Percentiles rank a stretch among this genome's conserved stretches.
Evolutionary conservation across 2,113 vertebrate genomes (phyloP).

Genomic region (Synodontis membranacea): DNA sequence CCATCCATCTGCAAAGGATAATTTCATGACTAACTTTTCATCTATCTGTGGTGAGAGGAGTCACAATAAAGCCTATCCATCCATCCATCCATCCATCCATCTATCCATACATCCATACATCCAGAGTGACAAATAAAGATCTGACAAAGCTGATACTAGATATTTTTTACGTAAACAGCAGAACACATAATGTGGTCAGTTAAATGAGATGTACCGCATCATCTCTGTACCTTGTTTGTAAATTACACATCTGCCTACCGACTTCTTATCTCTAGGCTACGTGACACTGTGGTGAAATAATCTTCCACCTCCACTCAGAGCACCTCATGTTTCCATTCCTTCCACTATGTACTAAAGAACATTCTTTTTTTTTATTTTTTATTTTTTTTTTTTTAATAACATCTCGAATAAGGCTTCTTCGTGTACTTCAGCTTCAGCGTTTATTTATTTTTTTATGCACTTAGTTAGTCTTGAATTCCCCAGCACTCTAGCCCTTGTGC

Average conservation of each 20-base stretch:
- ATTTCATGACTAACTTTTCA: neutral
- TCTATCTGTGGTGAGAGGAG: neutral
- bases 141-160: neutral
- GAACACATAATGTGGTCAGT: neutral
- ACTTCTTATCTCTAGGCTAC: neutral
- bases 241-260: neutral
- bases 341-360: neutral
- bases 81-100: constrained; percentile 5
- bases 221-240: neutral
- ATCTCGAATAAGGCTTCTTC: neutral
- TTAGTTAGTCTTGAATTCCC: neutral
- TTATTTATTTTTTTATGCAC: neutral
- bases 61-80: neutral
- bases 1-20: neutral
- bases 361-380: neutral
- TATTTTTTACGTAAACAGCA: neutral
- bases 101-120: neutral
- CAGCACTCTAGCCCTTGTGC: neutral
- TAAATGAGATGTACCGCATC: neutral
- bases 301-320: neutral
- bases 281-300: neutral
- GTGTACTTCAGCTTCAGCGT: neutral
- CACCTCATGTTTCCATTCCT: neutral
- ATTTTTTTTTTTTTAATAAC: no score
- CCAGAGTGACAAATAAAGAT: neutral